Percentiles rank a stretch among this genome's conserved stretches.
Conservation (phyloP, 1,140 invertebrate species). For the Drosophila carrolli region DNA sequence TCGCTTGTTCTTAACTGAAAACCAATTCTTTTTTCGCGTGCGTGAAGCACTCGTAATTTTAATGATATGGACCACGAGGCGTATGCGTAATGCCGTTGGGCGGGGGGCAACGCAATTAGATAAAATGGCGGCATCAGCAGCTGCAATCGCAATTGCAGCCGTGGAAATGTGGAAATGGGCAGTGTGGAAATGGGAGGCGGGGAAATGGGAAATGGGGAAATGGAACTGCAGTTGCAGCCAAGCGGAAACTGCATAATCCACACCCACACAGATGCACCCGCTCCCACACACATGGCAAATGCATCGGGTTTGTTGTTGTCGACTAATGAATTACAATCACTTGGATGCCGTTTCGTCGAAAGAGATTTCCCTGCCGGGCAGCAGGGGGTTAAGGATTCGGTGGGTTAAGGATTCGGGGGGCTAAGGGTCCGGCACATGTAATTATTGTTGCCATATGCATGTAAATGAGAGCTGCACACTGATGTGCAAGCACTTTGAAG, state of each 20-base stretch:
- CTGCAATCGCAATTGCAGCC: constrained; percentile 33
- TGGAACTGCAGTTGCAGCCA: constrained; percentile 70
- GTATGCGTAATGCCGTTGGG: constrained; percentile 63
- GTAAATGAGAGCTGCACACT: constrained; percentile 65
- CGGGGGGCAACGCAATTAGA: constrained; percentile 63
- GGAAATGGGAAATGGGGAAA: constrained; percentile 8
- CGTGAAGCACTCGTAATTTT: constrained; percentile 60
- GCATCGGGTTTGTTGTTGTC: constrained; percentile 72
- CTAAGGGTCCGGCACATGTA: constrained; percentile 54
- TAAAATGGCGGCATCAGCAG: constrained; percentile 72
- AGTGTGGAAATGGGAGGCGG: constrained; percentile 1
- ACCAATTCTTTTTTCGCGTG: constrained; percentile 21
- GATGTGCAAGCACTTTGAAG: constrained; percentile 82
- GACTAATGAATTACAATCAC: constrained; percentile 82
- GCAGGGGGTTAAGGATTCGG: background rate
- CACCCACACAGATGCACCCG: constrained; percentile 30
- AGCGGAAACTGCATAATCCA: constrained; percentile 81
- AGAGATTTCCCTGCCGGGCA: constrained; percentile 37
- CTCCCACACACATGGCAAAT: constrained; percentile 40
- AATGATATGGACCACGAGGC: constrained; percentile 72
- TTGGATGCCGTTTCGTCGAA: constrained; percentile 54
- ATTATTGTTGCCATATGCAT: constrained; percentile 69
- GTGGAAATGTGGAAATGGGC: background rate
- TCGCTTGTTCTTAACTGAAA: background rate
- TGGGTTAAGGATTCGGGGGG: background rate